Evolutionary conservation across 2,113 vertebrate species (phyloP), one percentile per base, ranked within the genome.

Genomic region (Micronycteris hirsuta): DNA sequence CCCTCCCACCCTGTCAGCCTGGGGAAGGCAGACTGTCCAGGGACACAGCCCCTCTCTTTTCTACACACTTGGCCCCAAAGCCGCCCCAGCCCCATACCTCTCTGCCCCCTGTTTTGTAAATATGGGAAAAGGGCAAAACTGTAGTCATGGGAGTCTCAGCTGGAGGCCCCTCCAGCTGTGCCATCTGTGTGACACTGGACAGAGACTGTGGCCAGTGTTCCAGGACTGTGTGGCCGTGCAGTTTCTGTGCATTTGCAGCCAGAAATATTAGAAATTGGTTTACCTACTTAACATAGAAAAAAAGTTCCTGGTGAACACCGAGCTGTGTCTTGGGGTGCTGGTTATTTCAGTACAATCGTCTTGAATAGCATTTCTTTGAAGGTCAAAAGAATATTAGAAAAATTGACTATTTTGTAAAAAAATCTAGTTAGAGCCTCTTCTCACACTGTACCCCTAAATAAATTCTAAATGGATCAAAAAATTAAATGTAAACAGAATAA

Each of bases 241-340:
- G 99, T 99, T 99, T 99, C 99, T 99, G 99, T 99, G 99, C 99
- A 99, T 99, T 99, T 99, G 99, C 99, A 99, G 99, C 99, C 99
- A 99, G 99, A 99, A 99, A 99, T 99, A 99, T 99, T 99, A 99
- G 99, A 99, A 99, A 99, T 99, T 99, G 99, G 99, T 99, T 99
- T 99, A 99, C 99, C 99, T 99, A 99, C 99, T 99, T 99, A n/a
- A 67, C n/a, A n/a, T n/a, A 67, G 31, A n/a, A n/a, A 65, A 31
- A 7, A 15, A 65, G 63, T 33, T 28, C 65, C 89, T 0, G 0
- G 87, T 92, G 58, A 96, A n/a, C 43, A 38, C 6, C 0, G 15
- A 56, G 52, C 22, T 33, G 7, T 1, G n/a, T 8, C 28, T 78
- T 28, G 15, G 85, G 41, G n/a, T n/a, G 38, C 4, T 49, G 63